These are phyloP conservation scores for Escarpia spicata DNA, from an alignment of 2,888 invertebrate species.

Conservation along the genomic window DNA sequence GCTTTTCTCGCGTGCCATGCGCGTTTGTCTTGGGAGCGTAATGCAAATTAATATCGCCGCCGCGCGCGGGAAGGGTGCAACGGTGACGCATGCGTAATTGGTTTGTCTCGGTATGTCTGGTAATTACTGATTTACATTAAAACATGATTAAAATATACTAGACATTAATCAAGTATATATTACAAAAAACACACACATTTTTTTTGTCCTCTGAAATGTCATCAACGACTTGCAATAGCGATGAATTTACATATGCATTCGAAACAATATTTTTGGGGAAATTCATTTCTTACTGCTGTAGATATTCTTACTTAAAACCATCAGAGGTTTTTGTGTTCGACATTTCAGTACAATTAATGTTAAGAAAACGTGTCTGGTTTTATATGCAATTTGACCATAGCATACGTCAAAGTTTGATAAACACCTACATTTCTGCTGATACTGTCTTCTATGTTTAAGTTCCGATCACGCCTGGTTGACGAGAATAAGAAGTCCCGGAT, in stretches of 20 bases:
- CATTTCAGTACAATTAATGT: background rate
- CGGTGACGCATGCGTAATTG: too few species aligned
- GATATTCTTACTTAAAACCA: background rate
- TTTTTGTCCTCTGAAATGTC: too few species aligned
- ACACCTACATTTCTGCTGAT: background rate
- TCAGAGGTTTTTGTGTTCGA: too few species aligned
- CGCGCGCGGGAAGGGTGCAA: too few species aligned
- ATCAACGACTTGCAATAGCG: background rate
- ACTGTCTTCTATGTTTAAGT: conserved; percentile 47
- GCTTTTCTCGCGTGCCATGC: too few species aligned
- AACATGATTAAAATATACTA: background rate
- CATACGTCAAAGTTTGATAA: background rate
- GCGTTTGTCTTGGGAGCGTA: too few species aligned
- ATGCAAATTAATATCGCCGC: too few species aligned
- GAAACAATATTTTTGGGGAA: background rate
- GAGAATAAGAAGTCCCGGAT: conserved; percentile 71
- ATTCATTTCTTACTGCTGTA: background rate
- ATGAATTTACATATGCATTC: background rate
- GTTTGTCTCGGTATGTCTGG: too few species aligned
- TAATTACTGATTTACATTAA: background rate
- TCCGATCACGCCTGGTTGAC: conserved; percentile 72
- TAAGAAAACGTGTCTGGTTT: background rate
- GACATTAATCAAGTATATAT: background rate
- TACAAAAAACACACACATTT: background rate
- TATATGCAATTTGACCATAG: too few species aligned